phyloP scores from a whole-genome alignment of 1,140 invertebrate species.

The Bathynomus jamesi region DNA sequence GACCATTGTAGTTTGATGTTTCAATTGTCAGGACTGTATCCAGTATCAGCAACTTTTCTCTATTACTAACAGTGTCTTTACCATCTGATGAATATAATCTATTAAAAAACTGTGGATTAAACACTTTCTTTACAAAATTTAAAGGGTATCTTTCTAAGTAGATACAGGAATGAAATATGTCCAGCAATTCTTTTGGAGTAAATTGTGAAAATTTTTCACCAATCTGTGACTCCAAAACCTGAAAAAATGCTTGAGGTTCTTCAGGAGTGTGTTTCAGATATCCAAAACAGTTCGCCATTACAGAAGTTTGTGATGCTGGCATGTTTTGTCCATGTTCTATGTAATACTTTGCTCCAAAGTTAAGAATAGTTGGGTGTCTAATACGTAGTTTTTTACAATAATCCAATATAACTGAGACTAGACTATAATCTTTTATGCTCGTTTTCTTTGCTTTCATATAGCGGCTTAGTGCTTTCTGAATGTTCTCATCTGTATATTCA shows the following conservation, averaged over 20 bases:
- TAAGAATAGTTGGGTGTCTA: constrained; percentile 51
- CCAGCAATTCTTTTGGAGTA: constrained; percentile 50
- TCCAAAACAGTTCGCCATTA: constrained; percentile 56
- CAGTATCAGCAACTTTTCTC: constrained; percentile 53
- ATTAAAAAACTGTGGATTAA: constrained; percentile 55
- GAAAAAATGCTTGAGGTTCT: constrained; percentile 54
- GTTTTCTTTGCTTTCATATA: constrained; percentile 51
- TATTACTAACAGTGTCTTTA: constrained; percentile 37
- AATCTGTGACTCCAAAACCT: constrained; percentile 50
- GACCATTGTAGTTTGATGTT: constrained; percentile 52
- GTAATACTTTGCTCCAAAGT: constrained; percentile 53
- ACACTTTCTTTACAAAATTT: constrained; percentile 55
- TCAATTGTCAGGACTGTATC: constrained; percentile 59
- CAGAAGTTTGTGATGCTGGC: constrained; percentile 49
- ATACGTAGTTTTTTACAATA: constrained; percentile 55
- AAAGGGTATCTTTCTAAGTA: constrained; percentile 58
- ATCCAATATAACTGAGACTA: constrained; percentile 55
- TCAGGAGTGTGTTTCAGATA: constrained; percentile 53
- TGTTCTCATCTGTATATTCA: constrained; percentile 49
- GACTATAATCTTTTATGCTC: constrained; percentile 46
- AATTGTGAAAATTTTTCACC: constrained; percentile 54
- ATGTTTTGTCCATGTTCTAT: constrained; percentile 47
- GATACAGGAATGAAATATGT: constrained; percentile 56
- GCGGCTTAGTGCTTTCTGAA: constrained; percentile 53
- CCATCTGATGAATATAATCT: constrained; percentile 48